Percentiles rank a stretch among this genome's conserved stretches.
phyloP scores from a whole-genome alignment of 2,797 vertebrate genomes.

The Enteromius fasciolatus region DNA sequence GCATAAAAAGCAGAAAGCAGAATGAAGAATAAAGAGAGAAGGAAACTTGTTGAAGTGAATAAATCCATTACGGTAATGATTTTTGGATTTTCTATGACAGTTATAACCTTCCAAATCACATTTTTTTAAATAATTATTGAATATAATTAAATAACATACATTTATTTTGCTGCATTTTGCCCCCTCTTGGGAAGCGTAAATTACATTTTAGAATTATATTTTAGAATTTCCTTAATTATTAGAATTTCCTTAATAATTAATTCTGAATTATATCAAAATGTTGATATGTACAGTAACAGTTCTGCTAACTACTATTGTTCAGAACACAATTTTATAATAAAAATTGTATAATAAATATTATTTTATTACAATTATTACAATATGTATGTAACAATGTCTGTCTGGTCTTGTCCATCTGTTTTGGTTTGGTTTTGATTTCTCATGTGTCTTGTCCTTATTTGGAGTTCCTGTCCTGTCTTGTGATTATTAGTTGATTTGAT shows the following conservation, averaged over 20 bases:
- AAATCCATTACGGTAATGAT: neutral
- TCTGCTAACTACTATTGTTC: neutral
- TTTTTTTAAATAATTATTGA: neutral
- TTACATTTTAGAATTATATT: neutral
- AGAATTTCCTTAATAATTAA: neutral
- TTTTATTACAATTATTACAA: neutral
- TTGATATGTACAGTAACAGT: neutral
- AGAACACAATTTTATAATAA: neutral
- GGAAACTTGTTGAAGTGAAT: conserved; percentile 24
- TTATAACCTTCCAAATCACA: neutral
- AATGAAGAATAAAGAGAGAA: neutral
- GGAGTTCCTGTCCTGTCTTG: too few species aligned
- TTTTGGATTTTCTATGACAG: neutral
- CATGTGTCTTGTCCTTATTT: too few species aligned
- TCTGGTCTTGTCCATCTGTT: too few species aligned
- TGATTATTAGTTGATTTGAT: too few species aligned
- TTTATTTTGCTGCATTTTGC: neutral
- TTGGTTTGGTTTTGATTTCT: too few species aligned
- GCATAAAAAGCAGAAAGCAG: neutral
- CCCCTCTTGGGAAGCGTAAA: neutral
- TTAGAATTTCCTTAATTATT: neutral
- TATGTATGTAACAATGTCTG: too few species aligned
- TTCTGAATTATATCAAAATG: neutral
- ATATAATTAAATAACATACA: neutral
- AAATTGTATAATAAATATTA: neutral